Base-by-base conservation (phyloP, 1,140 invertebrate genomes). In the Euura saliciscinereae region DNA sequence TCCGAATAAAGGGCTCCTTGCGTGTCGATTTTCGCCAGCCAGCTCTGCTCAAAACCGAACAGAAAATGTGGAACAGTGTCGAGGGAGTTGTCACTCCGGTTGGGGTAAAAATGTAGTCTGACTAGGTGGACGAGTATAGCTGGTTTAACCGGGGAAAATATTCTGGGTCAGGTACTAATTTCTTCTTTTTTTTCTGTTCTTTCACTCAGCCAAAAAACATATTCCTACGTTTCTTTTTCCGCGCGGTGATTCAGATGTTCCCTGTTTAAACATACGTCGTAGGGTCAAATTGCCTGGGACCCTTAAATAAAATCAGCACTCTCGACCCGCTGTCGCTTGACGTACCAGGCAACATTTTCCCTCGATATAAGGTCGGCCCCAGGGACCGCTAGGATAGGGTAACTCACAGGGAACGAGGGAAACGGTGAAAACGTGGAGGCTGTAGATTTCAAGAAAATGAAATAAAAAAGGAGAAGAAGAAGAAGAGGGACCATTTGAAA, bases 401-500 rank as follows among this genome's bases (percentile, higher is more conserved):
- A 28, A 59, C 13, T 11, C 51, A n/a, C 5, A n/a, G 51, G 6
- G 8, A n/a, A 59, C 8, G 5, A 59, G 13, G 51, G 51, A 3
- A 4, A 6, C 8, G 6, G 51, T 8, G 51, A 6, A n/a, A 6
- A n/a, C 3, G 51, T 59, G 8, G 13, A 59, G 13, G 13, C 13
- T 2, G 28, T 28, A 28, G 28, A 28, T 28, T 28, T 28, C 28
- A 28, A 28, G 28, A 28, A 28, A 28, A 28, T 28, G 72, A 66
- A 69, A n/a, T n/a, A n/a, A 72, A 72, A 64, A 59, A 78, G 71
- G 76, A 75, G 77, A 79, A 77, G 73, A 74, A 77, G 74, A 75
- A 71, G 73, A 70, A 71, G 67, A 10, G 70, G 73, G 66, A 67
- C 70, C 73, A 74, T 79, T 79, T 75, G 69, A 43, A 73, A 74